A percentile compares a stretch with the other conserved stretches of the same genome.
Conservation (phyloP, 2,113 vertebrate species). For the Columba janthina region DNA sequence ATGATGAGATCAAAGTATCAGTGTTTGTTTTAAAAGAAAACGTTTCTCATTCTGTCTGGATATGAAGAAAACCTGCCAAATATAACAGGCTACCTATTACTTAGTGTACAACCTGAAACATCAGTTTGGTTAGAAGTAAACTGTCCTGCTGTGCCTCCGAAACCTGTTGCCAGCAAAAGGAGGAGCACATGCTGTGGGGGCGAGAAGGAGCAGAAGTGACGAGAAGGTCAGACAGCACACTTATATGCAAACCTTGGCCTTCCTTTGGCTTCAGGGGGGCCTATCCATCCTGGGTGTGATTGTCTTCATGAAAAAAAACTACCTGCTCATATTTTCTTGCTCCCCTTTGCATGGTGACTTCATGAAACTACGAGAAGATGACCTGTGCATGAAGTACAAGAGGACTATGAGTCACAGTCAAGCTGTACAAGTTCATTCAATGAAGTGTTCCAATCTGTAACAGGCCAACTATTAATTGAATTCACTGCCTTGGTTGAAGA, state of each 20-base stretch:
- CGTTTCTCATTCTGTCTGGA: rapidly evolving
- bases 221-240: neutral
- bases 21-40: neutral
- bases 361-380: neutral
- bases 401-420: slow-evolving; percentile 2
- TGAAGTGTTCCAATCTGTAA: neutral
- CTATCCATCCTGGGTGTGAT: neutral
- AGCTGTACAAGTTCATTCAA: neutral
- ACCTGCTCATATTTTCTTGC: neutral
- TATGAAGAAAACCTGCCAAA: neutral
- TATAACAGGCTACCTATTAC: neutral
- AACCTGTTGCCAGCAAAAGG: neutral
- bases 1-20: neutral
- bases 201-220: neutral
- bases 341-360: neutral
- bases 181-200: neutral
- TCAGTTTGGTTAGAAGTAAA: neutral
- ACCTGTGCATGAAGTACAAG: neutral
- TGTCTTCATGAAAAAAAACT: neutral
- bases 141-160: neutral
- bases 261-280: neutral
- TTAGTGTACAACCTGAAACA: neutral
- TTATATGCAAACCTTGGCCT: neutral
- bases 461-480: neutral
- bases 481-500: neutral